Evolutionary conservation across 2,113 vertebrate genomes (phyloP), one percentile per base, ranked within the genome.

Genomic region (Calypte anna): DNA sequence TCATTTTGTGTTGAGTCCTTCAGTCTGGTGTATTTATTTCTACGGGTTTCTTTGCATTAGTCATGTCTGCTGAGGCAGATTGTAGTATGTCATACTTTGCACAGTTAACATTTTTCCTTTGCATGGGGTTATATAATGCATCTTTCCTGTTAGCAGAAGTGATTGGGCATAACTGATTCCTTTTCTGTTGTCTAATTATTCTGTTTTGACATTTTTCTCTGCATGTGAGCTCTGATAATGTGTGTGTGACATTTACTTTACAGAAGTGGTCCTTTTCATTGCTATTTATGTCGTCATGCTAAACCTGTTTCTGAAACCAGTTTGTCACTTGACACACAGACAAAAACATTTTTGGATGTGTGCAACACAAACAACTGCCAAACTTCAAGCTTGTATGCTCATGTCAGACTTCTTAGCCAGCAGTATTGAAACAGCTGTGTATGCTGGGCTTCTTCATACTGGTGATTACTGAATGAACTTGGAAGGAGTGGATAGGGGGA

Each of bases 261-360:
- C 9, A 66, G 46, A 90, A 79, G 43, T 33, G 66, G 9, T 12
- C 30, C 50, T 66, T 69, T 92, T 66, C 28, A 19, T 68, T 0
- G 5, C 66, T 53, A 8, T 84, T 76, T 31, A 24, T 40, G 28
- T 54, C 78, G 61, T 64, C 54, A 27, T 20, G 22, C 84, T 87
- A 85, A 91, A 96, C 57, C 57, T 40, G 40, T 79, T 82, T 82
- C 50, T 87, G 66, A 92, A 87, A 85, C 36, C n/a, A 62, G 62
- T 75, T 90, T 91, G 57, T 81, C 54, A 62, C 51, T 38, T 62
- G 82, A 82, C 82, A 15, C 43, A 73, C 63, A 85, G 70, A 66
- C 81, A 92, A 91, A 48, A 92, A 88, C 27, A 18, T 44, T 4
- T 2, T 91, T 73, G 33, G 50, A 68, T 68, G 64, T 0, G 0